Evolutionary conservation across 2,888 invertebrate genomes (phyloP), one percentile per base, ranked within the genome.

Genomic region (Ophonus ardosiacus): DNA sequence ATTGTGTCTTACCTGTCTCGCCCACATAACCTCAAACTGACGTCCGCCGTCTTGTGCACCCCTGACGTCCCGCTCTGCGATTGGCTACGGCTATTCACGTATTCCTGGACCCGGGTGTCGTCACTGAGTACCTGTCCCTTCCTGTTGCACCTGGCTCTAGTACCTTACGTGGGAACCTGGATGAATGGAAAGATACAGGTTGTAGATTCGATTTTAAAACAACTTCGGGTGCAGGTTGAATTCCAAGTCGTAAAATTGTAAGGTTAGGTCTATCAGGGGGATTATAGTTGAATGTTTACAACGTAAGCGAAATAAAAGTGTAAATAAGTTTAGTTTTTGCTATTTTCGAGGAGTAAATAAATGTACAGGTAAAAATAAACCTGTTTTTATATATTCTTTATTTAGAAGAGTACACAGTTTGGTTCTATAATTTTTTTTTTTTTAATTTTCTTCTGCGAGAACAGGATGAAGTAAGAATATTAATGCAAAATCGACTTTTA

Each of bases 91-190:
- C 31, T 68, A 68, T 68, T 68, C 68, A 38, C 21, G 38, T 68
- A 13, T 31, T 31, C 68, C 68, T 10, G 63, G 63, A 63, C 15
- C 24, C 18, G 43, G 43, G 63, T 63, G 63, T 24, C 13, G 68
- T 59, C 43, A 51, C 31, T 51, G 10, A 51, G 68, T 68, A 68
- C 68, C 68, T 68, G 68, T 63, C 21, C 63, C 38, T 68, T 68
- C 68, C 68, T 68, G 68, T 68, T 68, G 68, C 68, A 68, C 68
- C 68, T 68, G 68, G 68, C 43, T 31, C 43, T 10, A 13, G 43
- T 10, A 51, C 43, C 43, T 7, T 51, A 10, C 43, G 43, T 51
- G 43, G 43, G 43, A 51, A 51, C 43, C 43, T 51, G 43, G 10
- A 51, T 51, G 43, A 51, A 51, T 51, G 43, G 43, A 51, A 51